phyloP scores from a whole-genome alignment of 2,113 vertebrate species.

The Ardeotis arabs region DNA sequence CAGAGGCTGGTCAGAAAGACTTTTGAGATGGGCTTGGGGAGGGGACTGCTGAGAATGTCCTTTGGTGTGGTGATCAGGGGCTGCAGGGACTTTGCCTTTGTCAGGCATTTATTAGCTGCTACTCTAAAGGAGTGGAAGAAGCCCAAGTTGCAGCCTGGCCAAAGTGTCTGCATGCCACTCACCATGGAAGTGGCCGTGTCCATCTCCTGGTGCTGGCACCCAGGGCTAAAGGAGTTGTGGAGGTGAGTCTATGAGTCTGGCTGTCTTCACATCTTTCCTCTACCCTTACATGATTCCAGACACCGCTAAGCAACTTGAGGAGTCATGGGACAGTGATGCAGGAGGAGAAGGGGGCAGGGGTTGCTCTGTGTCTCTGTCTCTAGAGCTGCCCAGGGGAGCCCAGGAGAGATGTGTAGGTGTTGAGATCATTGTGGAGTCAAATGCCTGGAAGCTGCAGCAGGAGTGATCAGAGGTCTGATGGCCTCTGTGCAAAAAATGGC shows the following conservation, averaged over 20 bases:
- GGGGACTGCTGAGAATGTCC: background rate
- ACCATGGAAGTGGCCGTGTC: background rate
- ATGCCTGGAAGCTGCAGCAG: conserved; percentile 9
- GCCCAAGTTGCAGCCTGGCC: rapidly evolving
- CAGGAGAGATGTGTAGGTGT: background rate
- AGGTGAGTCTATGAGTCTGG: background rate
- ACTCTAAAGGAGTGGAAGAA: background rate
- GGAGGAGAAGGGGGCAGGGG: background rate
- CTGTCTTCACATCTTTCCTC: background rate
- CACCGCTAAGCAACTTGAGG: background rate
- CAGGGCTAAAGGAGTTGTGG: background rate
- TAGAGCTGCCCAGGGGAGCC: background rate
- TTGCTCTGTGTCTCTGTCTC: background rate
- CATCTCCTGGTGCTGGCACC: background rate
- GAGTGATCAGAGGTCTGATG: background rate
- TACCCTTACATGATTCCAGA: background rate
- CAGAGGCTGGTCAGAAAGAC: background rate
- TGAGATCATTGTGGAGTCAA: conserved; percentile 4
- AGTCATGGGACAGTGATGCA: background rate
- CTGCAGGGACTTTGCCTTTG: background rate
- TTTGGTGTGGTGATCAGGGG: background rate
- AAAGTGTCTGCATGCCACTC: background rate
- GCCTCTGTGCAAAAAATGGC: background rate
- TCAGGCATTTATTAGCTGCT: background rate
- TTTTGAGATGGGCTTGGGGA: background rate